Percentiles rank a stretch among this genome's conserved stretches.
Conservation (phyloP, 2,797 vertebrate genomes). For the Crax fasciolata region DNA sequence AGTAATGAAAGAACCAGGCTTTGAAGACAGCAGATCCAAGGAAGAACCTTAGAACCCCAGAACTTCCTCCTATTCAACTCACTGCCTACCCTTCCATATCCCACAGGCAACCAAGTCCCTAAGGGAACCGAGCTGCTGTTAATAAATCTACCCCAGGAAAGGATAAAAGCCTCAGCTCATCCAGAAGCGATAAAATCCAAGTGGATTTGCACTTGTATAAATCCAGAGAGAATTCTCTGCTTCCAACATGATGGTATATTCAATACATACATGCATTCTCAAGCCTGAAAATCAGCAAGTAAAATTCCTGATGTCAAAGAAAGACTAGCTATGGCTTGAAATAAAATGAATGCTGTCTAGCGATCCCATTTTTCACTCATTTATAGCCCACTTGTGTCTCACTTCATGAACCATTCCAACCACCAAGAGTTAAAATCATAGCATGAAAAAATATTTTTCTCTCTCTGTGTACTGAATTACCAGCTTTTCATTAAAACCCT, state of each 20-base stretch:
- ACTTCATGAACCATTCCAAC: conserved; percentile 56
- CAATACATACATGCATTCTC: not conserved
- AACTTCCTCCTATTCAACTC: conserved; percentile 6
- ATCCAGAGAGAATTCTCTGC: conserved; percentile 58
- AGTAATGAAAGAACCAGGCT: conserved; percentile 14
- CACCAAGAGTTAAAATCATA: conserved; percentile 60
- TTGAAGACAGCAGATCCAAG: not conserved
- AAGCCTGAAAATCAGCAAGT: conserved; percentile 76
- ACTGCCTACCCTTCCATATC: not conserved
- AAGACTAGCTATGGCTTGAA: conserved; percentile 68
- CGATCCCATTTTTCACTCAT: conserved; percentile 50
- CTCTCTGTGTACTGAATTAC: conserved; percentile 40
- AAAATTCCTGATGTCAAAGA: conserved; percentile 77
- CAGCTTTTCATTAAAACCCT: conserved; percentile 74
- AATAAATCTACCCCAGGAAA: conserved; percentile 14
- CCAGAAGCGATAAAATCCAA: conserved; percentile 51
- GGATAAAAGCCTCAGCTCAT: conserved; percentile 38
- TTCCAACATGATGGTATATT: conserved; percentile 28
- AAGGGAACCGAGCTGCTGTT: conserved; percentile 28
- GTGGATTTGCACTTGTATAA: conserved; percentile 39
- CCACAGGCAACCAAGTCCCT: not conserved
- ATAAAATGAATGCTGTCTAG: conserved; percentile 71
- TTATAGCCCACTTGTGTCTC: conserved; percentile 65
- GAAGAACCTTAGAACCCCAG: conserved; percentile 13
- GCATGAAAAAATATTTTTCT: not conserved